Percentiles rank a stretch among this genome's conserved stretches.
These are phyloP conservation scores for Crocallis elinguaria DNA, from an alignment of 2,888 invertebrate genomes.

Conservation along the genomic window DNA sequence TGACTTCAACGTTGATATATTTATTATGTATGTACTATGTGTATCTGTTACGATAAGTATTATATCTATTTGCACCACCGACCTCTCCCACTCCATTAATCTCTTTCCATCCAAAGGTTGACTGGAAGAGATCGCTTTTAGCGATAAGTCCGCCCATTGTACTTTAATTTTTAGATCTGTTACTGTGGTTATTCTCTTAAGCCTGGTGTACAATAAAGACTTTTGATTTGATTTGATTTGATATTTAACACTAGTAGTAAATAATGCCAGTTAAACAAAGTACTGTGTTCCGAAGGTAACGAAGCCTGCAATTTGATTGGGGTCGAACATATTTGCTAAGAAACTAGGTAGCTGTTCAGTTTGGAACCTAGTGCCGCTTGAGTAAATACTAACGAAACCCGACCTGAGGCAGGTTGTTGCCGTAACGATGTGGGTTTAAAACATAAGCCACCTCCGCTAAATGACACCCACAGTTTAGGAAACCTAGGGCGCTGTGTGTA, in stretches of 20 bases:
- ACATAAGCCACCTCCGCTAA: conserved; percentile 31
- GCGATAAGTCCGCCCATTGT: too few relatives aligned
- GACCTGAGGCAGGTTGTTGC: conserved; percentile 17
- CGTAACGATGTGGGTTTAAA: conserved; percentile 27
- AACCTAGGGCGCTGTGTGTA: conserved; percentile 20
- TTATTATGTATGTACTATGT: not conserved
- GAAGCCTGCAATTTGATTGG: not conserved
- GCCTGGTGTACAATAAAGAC: too few relatives aligned
- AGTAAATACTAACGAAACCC: conserved; percentile 26
- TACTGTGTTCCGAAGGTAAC: conserved; percentile 8
- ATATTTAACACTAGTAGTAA: too few relatives aligned
- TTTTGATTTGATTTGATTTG: too few relatives aligned
- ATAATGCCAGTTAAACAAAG: not conserved
- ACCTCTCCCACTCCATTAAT: too few relatives aligned
- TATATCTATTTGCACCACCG: too few relatives aligned
- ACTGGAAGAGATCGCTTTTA: too few relatives aligned
- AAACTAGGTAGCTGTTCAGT: conserved; percentile 15
- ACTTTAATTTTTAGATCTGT: too few relatives aligned
- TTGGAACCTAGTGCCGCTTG: conserved; percentile 27
- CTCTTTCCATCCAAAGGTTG: too few relatives aligned
- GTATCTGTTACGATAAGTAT: too few relatives aligned
- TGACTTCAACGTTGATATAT: not conserved
- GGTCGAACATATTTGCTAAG: conserved; percentile 7
- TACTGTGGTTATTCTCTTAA: too few relatives aligned
- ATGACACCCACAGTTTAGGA: conserved; percentile 24